Evolutionary conservation across 2,113 vertebrate species (phyloP).

Genomic region (Platysteira castanea): DNA sequence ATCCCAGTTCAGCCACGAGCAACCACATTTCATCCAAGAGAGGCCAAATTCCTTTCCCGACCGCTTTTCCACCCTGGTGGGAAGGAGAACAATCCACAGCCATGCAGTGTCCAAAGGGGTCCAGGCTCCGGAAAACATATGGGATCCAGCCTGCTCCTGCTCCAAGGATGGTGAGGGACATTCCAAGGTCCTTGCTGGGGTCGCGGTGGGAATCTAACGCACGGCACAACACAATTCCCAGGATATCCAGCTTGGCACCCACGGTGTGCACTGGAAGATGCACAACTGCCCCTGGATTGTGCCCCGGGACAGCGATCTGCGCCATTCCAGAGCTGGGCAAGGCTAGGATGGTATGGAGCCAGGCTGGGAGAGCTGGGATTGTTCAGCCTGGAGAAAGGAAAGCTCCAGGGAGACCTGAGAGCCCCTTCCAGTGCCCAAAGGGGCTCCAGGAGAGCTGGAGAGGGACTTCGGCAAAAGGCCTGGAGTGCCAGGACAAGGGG

Average conservation of each 20-base stretch:
- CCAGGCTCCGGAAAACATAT: fast-evolving
- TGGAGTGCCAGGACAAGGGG: background rate
- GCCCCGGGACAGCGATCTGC: background rate
- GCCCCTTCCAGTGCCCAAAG: background rate
- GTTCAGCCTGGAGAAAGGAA: background rate
- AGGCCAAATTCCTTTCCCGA: background rate
- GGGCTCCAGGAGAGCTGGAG: background rate
- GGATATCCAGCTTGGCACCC: background rate
- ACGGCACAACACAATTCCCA: fast-evolving
- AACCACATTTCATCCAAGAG: background rate
- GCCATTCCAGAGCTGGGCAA: background rate
- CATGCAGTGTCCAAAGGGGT: fast-evolving
- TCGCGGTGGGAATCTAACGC: fast-evolving
- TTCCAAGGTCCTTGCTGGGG: fast-evolving
- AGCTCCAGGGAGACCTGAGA: background rate
- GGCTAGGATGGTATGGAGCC: background rate
- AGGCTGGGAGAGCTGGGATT: background rate
- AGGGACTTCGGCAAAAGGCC: background rate
- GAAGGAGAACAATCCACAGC: fast-evolving
- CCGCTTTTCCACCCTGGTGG: fast-evolving
- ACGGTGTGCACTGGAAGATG: fast-evolving
- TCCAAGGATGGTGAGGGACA: background rate
- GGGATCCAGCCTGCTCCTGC: background rate
- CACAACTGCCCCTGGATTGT: fast-evolving
- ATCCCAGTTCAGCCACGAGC: background rate